A percentile compares a stretch with the other conserved stretches of the same genome.
phyloP scores from a whole-genome alignment of 2,888 invertebrate genomes.

The Epirrhoe alternata region DNA sequence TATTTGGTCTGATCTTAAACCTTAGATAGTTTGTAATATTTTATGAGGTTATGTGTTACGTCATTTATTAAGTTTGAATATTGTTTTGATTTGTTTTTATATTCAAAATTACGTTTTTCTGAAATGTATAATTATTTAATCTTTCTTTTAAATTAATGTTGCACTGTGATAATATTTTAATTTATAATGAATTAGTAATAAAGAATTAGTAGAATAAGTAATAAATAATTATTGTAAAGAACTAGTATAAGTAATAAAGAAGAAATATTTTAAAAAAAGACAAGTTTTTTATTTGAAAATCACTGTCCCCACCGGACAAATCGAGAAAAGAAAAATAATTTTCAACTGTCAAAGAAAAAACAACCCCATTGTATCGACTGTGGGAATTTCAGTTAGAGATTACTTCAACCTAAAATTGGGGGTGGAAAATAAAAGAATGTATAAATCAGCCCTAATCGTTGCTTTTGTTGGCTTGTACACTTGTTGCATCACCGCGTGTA shows the following conservation, averaged over 20 bases:
- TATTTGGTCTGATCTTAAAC: not conserved
- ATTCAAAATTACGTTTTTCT: too few species aligned
- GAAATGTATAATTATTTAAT: too few species aligned
- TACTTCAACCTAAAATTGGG: conserved; percentile 62
- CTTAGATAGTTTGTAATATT: not conserved
- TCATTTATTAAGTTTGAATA: too few species aligned
- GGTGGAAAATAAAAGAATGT: conserved; percentile 79
- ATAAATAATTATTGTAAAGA: too few species aligned
- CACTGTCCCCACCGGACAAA: conserved; percentile 5
- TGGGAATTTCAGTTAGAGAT: conserved; percentile 83
- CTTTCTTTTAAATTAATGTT: too few species aligned
- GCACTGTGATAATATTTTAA: too few species aligned
- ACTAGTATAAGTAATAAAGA: too few species aligned
- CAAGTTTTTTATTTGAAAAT: conserved; percentile 4
- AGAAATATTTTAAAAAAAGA: not conserved
- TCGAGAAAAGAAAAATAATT: conserved; percentile 34
- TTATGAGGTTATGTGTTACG: too few species aligned
- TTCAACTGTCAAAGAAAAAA: conserved; percentile 49
- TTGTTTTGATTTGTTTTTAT: too few species aligned
- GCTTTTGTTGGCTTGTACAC: conserved; percentile 74
- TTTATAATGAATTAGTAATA: too few species aligned
- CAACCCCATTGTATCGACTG: conserved; percentile 56
- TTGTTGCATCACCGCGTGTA: conserved; percentile 75
- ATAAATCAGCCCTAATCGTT: conserved; percentile 83
- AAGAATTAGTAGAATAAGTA: too few species aligned